Base-by-base conservation (phyloP, 1,140 invertebrate genomes). In the Pogonomyrmex barbatus region DNA sequence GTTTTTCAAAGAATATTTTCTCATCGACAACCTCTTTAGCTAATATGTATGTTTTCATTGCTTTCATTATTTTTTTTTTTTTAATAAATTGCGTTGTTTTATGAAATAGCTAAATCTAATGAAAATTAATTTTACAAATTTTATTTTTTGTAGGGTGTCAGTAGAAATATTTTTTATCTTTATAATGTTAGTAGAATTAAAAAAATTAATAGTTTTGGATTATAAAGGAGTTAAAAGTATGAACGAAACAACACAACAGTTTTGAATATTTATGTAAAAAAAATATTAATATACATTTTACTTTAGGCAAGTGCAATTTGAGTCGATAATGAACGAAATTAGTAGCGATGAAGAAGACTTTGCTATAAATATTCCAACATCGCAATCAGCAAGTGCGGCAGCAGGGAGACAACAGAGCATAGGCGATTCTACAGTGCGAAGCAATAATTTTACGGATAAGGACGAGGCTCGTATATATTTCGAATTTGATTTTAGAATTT, bases 251-350 rank as follows among this genome's bases (percentile, higher is more conserved):
- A 24, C 24, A 24, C 24, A 24, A 24, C 24, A 24, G 24, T 24
- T 24, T 24, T 24, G 0, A 24, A 24, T 24, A 0, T 24, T 24
- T 24, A 24, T 24, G 24, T 24, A 24, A 24, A 24, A 24, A 24
- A 24, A 24, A 54, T 33, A 39, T 63, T 36, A 50, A 63, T 33
- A n/a, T 58, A 4, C 56, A 47, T 33, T 33, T 30, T 3, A 6
- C 75, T 36, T 24, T 30, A 91, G 90, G 42, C 86, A 76, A 12
- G n/a, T 45, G 39, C 50, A 85, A 76, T 92, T 92, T 50, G 91
- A 92, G 30, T 68, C 62, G 2, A 52, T 92, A 52, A 9, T 92
- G 9, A 71, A 86, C 45, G 90, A 88, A 10, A 78, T 2, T 12
- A 88, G 85, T 30, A 90, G 86, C 68, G 90, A 89, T 30, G 90